Evolutionary conservation across 1,140 invertebrate genomes (phyloP).

Genomic region (Sipha flava): DNA sequence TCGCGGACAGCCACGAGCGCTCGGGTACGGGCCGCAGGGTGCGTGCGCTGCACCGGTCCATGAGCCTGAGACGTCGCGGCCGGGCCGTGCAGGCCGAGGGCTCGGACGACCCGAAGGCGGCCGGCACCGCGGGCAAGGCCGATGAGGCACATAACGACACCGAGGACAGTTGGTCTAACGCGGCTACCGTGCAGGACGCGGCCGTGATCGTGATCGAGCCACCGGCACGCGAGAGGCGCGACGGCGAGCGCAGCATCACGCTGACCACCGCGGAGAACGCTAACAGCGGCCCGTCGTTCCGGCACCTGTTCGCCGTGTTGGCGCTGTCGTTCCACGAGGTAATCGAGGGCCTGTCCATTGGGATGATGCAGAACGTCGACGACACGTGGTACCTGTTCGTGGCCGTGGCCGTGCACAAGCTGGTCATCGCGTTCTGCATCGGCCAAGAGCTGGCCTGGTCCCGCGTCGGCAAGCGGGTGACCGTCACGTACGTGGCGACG

Average conservation of each 20-base stretch:
- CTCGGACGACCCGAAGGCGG: too few species aligned
- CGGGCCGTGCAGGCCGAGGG: slow-evolving; percentile 33
- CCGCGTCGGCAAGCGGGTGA: slow-evolving; percentile 49
- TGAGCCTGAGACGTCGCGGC: slow-evolving; percentile 50
- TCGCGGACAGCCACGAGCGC: slow-evolving; percentile 42
- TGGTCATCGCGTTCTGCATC: slow-evolving; percentile 63
- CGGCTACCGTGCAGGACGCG: background rate
- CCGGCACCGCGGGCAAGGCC: slow-evolving; percentile 37
- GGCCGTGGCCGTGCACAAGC: slow-evolving; percentile 65
- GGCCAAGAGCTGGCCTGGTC: slow-evolving; percentile 60
- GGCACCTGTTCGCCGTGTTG: slow-evolving; percentile 58
- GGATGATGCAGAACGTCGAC: slow-evolving; percentile 55
- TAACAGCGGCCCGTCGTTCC: slow-evolving; percentile 45
- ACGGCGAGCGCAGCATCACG: too few species aligned
- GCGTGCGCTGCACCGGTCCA: slow-evolving; percentile 50
- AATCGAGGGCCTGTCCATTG: slow-evolving; percentile 73
- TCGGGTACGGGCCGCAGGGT: slow-evolving; percentile 41
- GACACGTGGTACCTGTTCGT: slow-evolving; percentile 60
- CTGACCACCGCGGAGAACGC: background rate
- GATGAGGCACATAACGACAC: slow-evolving; percentile 37
- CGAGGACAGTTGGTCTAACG: slow-evolving; percentile 22
- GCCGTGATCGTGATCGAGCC: too few species aligned
- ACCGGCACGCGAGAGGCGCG: background rate
- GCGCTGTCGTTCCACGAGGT: slow-evolving; percentile 72
- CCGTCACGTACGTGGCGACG: slow-evolving; percentile 52